Conservation (phyloP, 2,888 invertebrate genomes). For the Proisotoma minuta region DNA sequence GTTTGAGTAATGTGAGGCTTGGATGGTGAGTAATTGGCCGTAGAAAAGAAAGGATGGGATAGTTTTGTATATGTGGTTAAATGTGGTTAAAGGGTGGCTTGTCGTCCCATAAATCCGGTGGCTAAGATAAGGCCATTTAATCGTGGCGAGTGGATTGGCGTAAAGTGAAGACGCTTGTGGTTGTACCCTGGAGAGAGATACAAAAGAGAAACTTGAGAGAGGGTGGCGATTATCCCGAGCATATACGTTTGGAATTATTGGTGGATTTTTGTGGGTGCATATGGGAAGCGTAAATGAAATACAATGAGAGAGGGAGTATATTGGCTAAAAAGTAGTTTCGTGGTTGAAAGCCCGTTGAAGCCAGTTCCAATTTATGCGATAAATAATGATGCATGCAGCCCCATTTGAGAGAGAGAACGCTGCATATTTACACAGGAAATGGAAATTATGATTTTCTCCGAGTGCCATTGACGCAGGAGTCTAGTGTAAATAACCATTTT, state of each 20-base stretch:
- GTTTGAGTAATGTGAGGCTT: no score
- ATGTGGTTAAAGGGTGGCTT: not conserved
- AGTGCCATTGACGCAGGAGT: slow-evolving; percentile 47
- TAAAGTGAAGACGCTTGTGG: not conserved
- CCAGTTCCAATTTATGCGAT: slow-evolving; percentile 45
- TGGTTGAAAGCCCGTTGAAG: slow-evolving; percentile 44
- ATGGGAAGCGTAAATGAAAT: slow-evolving; percentile 1
- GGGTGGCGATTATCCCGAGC: not conserved
- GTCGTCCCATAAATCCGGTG: slow-evolving; percentile 3
- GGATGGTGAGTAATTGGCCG: no score
- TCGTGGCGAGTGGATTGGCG: slow-evolving; percentile 3
- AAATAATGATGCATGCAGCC: slow-evolving; percentile 45
- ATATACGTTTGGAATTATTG: not conserved
- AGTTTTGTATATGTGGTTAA: no score
- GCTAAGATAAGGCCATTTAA: slow-evolving; percentile 1
- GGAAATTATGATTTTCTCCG: slow-evolving; percentile 48
- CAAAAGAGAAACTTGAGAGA: not conserved
- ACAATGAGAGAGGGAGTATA: slow-evolving; percentile 23
- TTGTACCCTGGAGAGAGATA: slow-evolving; percentile 2
- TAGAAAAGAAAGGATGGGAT: no score
- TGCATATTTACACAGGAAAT: slow-evolving; percentile 48
- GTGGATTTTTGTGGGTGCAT: not conserved
- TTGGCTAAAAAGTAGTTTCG: slow-evolving; percentile 45
- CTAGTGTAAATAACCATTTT: slow-evolving; percentile 49
- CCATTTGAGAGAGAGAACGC: slow-evolving; percentile 27